Base-by-base conservation (phyloP, 2,113 vertebrate species). In the Psephotus haematonotus region DNA sequence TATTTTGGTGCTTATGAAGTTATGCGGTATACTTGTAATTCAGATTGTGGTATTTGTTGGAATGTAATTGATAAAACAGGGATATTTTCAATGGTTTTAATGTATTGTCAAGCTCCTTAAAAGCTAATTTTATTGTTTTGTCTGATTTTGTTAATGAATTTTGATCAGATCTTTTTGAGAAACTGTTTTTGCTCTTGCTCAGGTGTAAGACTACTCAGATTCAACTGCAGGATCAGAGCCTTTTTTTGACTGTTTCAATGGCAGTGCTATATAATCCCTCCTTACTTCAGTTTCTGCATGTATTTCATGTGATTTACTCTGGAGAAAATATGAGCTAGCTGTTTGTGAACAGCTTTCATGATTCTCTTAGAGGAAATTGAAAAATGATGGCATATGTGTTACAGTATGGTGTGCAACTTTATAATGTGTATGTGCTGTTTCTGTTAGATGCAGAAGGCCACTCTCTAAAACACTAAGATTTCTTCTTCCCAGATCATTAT, bases 81-180 rank as follows among this genome's bases (percentile, higher is more conserved):
- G 55, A 57, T 86, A 46, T 93, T 92, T 93, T 92, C 64, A 84
- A 2, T 86, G 41, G 19, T 60, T 43, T 76, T 90, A 53, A 16
- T n/a, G 83, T 95, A 69, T 31, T 62, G 88, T 92, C 43, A 53
- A 0, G 29, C 37, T 81, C 57, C 78, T 60, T 72, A 75, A 63
- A 82, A 77, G 62, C 17, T 79, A 57, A 29, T 89, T 44, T 68
- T 16, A 39, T 69, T 91, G 84, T 92, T 76, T 47, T 65, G 81
- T 95, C 63, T 82, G 75, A 77, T 90, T 93, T 90, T 88, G 63
- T 85, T 29, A 49, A 18, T 72, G 53, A 76, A 72, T 88, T 93
- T 90, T 53, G 29, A 88, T 90, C 29, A 91, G 64, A 64, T 62
- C 28, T 64, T 39, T 77, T 74, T 23, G 43, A 88, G 53, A 90